These are phyloP conservation scores for Macropis europaea DNA, from an alignment of 2,888 invertebrate genomes.

Conservation along the genomic window DNA sequence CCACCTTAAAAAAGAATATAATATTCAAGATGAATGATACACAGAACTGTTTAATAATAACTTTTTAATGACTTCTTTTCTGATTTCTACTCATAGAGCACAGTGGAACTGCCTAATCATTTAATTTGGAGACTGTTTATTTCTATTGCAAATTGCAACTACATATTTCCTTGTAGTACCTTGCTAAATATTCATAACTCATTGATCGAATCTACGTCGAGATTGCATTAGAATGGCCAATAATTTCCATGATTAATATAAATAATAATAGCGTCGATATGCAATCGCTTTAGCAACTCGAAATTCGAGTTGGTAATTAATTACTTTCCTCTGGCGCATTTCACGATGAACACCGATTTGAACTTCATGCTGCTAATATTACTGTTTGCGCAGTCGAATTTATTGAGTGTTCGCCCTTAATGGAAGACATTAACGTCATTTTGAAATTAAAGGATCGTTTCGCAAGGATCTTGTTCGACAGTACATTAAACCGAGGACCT, in stretches of 20 bases:
- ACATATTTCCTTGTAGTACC: too few species aligned
- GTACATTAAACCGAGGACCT: too few species aligned
- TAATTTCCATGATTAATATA: constrained; percentile 26
- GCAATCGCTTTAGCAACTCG: constrained; percentile 47
- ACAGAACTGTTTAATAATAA: too few species aligned
- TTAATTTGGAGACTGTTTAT: too few species aligned
- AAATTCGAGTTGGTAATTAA: constrained; percentile 51
- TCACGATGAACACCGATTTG: constrained; percentile 58
- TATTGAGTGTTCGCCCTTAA: constrained; percentile 14
- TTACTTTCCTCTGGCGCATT: constrained; percentile 60
- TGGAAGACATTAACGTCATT: constrained; percentile 17
- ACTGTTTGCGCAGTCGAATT: constrained; percentile 36
- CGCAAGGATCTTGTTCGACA: background rate
- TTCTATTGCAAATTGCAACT: background rate
- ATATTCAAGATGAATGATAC: too few species aligned
- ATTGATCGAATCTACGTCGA: background rate
- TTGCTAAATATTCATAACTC: background rate
- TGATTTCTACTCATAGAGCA: too few species aligned
- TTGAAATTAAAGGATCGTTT: background rate
- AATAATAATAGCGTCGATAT: constrained; percentile 57
- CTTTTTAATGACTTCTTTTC: too few species aligned
- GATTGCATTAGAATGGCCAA: constrained; percentile 1
- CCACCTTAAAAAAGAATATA: too few species aligned
- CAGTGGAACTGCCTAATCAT: too few species aligned
- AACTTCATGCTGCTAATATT: constrained; percentile 14